These are phyloP conservation scores for Alviniconcha strummeri DNA, from an alignment of 2,888 invertebrate species.

Conservation along the genomic window DNA sequence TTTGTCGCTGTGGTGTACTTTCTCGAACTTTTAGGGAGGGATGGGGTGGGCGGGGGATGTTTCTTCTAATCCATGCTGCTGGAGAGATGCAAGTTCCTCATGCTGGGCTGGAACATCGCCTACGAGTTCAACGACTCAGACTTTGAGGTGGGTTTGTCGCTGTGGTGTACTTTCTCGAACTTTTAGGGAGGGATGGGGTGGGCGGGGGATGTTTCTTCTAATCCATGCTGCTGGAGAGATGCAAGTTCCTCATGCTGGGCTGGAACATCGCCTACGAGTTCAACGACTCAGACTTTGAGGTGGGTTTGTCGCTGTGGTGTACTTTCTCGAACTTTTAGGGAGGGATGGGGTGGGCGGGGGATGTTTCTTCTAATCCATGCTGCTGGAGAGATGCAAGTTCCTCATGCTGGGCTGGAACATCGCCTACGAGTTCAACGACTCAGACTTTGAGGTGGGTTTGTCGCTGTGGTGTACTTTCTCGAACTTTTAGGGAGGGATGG, in stretches of 20 bases:
- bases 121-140: conserved; percentile 89
- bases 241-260: background rate
- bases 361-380: no score
- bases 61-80: no score
- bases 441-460: conserved; percentile 82
- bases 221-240: no score
- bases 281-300: conserved; percentile 89
- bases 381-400: background rate
- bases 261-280: conserved; percentile 76
- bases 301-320: conserved; percentile 64
- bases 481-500: no score
- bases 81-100: background rate
- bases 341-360: no score
- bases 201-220: no score
- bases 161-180: conserved; percentile 60
- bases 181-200: no score
- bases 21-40: conserved; percentile 61
- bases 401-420: background rate
- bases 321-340: conserved; percentile 60
- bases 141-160: conserved; percentile 78
- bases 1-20: conserved; percentile 70
- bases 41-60: no score
- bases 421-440: conserved; percentile 84
- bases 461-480: conserved; percentile 60
- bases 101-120: no score